Percentiles rank a stretch among this genome's conserved stretches.
These are phyloP conservation scores for Pseudotriccus pelzelni DNA, from an alignment of 2,797 vertebrate species.

Conservation along the genomic window DNA sequence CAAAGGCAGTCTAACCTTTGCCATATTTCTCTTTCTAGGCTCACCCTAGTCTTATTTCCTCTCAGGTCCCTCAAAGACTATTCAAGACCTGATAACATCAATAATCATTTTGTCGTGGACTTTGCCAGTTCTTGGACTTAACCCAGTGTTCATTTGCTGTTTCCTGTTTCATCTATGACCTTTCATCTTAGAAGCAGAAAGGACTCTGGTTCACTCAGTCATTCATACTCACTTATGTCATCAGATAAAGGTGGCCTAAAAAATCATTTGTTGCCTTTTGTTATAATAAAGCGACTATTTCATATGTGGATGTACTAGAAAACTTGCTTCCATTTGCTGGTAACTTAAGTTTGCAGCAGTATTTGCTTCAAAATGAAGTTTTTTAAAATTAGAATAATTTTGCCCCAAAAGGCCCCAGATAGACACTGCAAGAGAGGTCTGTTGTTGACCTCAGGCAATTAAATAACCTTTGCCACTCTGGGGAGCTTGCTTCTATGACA, in stretches of 20 bases:
- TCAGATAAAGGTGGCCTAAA: background rate
- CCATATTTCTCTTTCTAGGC: background rate
- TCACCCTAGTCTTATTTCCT: background rate
- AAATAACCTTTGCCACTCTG: background rate
- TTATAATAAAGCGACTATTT: background rate
- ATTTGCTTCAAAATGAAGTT: background rate
- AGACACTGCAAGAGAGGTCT: background rate
- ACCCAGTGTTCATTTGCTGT: background rate
- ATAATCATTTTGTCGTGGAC: background rate
- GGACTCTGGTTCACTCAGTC: background rate
- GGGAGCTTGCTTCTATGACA: background rate
- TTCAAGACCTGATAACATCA: background rate
- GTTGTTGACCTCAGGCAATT: background rate
- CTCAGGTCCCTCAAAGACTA: background rate
- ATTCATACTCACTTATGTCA: background rate
- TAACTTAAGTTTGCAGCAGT: background rate
- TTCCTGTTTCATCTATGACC: background rate
- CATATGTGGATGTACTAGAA: background rate
- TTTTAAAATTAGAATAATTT: background rate
- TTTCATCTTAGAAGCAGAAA: background rate
- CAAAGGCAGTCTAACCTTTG: background rate
- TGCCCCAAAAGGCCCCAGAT: background rate
- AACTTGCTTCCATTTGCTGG: background rate
- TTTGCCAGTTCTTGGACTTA: background rate
- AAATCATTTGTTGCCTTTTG: background rate